Conservation (phyloP, 2,113 vertebrate genomes). For the Apodemus sylvaticus region DNA sequence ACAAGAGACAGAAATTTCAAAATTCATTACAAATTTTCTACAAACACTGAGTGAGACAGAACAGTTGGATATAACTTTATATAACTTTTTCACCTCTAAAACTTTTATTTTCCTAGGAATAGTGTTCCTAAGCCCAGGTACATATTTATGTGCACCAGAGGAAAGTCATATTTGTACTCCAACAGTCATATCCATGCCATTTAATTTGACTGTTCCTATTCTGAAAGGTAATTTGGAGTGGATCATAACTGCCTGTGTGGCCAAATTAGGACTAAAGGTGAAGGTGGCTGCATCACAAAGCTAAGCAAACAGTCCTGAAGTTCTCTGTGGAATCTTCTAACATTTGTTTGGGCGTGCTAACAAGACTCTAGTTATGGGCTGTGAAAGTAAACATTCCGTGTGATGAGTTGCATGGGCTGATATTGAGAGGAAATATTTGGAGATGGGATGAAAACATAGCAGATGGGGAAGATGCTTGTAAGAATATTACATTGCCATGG, state of each 20-base stretch:
- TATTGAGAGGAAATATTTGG: neutral
- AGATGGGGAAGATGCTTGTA: slow-evolving; percentile 41
- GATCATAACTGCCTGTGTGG: neutral
- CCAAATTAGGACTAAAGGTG: neutral
- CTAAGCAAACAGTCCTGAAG: neutral
- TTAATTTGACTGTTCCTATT: neutral
- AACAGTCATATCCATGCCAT: neutral
- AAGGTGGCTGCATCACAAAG: neutral
- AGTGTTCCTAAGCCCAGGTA: neutral
- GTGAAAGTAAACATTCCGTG: neutral
- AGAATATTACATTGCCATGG: slow-evolving; percentile 17
- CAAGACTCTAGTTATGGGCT: neutral
- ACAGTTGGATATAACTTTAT: neutral
- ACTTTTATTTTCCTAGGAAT: neutral
- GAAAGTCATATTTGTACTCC: neutral
- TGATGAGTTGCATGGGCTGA: neutral
- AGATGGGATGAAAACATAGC: slow-evolving; percentile 2
- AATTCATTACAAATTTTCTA: neutral
- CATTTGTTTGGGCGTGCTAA: neutral
- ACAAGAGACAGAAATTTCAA: neutral
- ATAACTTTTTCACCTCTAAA: neutral
- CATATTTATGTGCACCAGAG: neutral
- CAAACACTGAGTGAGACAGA: neutral
- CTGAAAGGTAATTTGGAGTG: neutral
- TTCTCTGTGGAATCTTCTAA: neutral